These are phyloP conservation scores for Drosophila quasianomalipes DNA, from an alignment of 2,888 invertebrate species.

Conservation along the genomic window DNA sequence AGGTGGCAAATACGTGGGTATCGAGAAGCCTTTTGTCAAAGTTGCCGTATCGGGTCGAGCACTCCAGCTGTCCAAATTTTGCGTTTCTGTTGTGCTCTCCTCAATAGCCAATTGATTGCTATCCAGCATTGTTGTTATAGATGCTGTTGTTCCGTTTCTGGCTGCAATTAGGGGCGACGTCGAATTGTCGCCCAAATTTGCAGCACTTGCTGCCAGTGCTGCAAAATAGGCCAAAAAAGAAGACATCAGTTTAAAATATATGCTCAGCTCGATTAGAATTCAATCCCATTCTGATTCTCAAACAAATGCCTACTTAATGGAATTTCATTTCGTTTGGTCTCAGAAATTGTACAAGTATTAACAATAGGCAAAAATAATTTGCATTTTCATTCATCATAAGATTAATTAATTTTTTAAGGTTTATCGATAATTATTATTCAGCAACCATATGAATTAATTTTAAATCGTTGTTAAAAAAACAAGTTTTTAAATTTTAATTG, in stretches of 20 bases:
- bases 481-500: neutral
- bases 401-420: neutral
- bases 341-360: neutral
- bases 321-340: neutral
- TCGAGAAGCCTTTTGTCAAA: conserved; percentile 81
- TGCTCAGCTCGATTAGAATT: conserved; percentile 1
- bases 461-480: too few species aligned
- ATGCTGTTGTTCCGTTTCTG: conserved; percentile 30
- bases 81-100: conserved; percentile 39
- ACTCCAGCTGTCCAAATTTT: conserved; percentile 62
- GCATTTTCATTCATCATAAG: neutral
- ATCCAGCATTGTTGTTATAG: conserved; percentile 9
- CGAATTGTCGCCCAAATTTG: conserved; percentile 50
- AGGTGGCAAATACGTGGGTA: conserved; percentile 83
- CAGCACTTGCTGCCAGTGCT: conserved; percentile 73
- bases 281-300: neutral
- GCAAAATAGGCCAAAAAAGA: conserved; percentile 73
- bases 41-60: conserved; percentile 77
- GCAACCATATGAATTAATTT: neutral
- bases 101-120: conserved; percentile 45
- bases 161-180: conserved; percentile 61
- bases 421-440: neutral
- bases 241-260: conserved; percentile 33
- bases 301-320: conserved; percentile 31
- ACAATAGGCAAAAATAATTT: neutral